Base-by-base conservation (phyloP, 2,113 vertebrate genomes). In the Mirounga angustirostris region DNA sequence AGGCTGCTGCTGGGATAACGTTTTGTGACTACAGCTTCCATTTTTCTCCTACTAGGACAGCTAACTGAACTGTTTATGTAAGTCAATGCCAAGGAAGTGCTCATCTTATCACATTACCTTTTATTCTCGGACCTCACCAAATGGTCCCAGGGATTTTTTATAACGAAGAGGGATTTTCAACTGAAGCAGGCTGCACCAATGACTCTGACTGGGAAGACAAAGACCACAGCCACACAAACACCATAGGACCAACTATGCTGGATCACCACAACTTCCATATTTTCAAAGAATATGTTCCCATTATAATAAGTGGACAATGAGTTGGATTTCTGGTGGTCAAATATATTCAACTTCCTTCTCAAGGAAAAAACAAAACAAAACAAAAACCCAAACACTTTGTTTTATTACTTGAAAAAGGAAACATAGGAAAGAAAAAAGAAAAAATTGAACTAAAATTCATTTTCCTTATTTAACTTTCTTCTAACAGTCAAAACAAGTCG, bases 21-120 rank as follows among this genome's bases (percentile, higher is more conserved):
- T 81, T 83, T 74, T 67, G 30, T 69, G 58, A n/a, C 24, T 56
- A 36, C 7, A 43, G n/a, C 54, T 76, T 97, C 5, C 0, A 86
- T 96, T 94, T 91, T 82, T 98, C 86, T 98, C 71, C 4, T 30
- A 73, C 40, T 2, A 85, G 11, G 46, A 94, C 2, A 61, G 56
- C 16, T 33, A 91, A 89, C 81, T 88, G 24, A 22, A 90, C 69
- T 40, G 54, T 65, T 56, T 69, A 40, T 30, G 12, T 15, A 76
- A 81, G 24, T 74, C 30, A 40, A 1, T 52, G 43, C 2, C 15
- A 69, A 6, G 1, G 3, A 93, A 95, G 36, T 12, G 30, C 19
- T 83, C 22, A 73, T 91, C 40, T 73, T n/a, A 83, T 46, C 58
- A 59, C 28, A 40, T 58, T 28, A 15, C 10, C 54, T 83, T 82